These are phyloP conservation scores for Troides aeacus DNA, from an alignment of 2,888 invertebrate species.

Conservation along the genomic window DNA sequence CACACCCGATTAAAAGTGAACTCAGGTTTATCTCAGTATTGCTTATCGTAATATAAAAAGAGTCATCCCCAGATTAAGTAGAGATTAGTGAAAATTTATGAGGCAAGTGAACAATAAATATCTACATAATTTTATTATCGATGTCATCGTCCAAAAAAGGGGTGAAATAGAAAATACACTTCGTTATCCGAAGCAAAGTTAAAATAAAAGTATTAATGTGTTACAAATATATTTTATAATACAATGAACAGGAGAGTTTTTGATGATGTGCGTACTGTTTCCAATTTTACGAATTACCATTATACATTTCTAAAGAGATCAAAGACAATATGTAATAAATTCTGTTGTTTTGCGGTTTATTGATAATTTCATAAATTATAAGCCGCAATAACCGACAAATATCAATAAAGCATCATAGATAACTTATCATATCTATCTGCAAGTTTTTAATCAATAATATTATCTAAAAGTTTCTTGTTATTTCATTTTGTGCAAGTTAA, in stretches of 20 bases:
- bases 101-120: conserved; percentile 44
- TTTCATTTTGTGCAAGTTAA: neutral
- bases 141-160: neutral
- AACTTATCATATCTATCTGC: conserved; percentile 19
- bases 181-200: neutral
- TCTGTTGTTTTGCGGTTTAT: conserved; percentile 6
- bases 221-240: neutral
- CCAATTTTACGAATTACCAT: neutral
- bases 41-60: conserved; percentile 46
- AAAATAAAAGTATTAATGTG: neutral
- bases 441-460: conserved; percentile 6
- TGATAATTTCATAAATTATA: conserved; percentile 2
- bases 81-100: conserved; percentile 48
- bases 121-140: conserved; percentile 25
- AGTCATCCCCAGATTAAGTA: conserved; percentile 46
- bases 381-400: conserved; percentile 7
- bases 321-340: conserved; percentile 1
- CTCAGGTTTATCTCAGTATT: conserved; percentile 42
- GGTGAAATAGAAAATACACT: neutral
- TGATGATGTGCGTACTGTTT: too few species aligned
- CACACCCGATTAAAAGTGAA: conserved; percentile 37
- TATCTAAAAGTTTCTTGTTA: neutral
- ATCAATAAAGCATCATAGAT: conserved; percentile 16
- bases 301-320: neutral
- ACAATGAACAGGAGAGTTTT: too few species aligned